Percentiles rank a stretch among this genome's conserved stretches.
These are phyloP conservation scores for Tribolium castaneum DNA, from an alignment of 1,140 invertebrate genomes.

Conservation along the genomic window DNA sequence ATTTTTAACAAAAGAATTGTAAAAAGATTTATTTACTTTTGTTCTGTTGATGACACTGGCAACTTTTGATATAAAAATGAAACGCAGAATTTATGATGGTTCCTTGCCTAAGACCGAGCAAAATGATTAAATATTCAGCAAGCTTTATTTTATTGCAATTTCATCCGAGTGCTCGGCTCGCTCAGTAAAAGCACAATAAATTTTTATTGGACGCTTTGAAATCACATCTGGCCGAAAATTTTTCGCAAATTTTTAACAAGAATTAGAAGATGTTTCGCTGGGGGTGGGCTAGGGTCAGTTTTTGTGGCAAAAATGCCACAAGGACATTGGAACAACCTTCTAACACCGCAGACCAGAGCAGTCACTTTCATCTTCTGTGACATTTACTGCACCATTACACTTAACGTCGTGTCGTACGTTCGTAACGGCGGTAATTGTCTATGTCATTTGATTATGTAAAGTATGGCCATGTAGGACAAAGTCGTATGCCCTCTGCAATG, in stretches of 20 bases:
- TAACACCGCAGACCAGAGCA: not conserved
- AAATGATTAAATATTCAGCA: not conserved
- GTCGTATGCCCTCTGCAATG: not conserved
- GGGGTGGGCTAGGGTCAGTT: not conserved
- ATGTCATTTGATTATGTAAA: constrained; percentile 27
- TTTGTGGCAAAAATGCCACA: not conserved
- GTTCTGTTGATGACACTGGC: too few relatives aligned
- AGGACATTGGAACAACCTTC: constrained; percentile 4
- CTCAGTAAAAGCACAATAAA: not conserved
- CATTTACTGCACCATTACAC: constrained; percentile 32
- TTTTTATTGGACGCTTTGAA: not conserved
- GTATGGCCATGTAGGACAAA: not conserved
- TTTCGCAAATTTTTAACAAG: not conserved
- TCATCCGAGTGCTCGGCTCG: not conserved
- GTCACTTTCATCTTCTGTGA: constrained; percentile 30
- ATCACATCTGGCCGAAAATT: not conserved
- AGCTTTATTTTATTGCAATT: not conserved
- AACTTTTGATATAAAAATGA: too few relatives aligned
- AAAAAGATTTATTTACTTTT: too few relatives aligned
- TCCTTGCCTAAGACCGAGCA: not conserved
- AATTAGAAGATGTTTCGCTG: constrained; percentile 2
- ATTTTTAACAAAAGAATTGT: too few relatives aligned
- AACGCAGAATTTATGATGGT: not conserved
- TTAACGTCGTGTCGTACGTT: constrained; percentile 18
- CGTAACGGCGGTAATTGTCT: constrained; percentile 1